Conservation (phyloP, 1,140 invertebrate species). For the Colletes gigas region DNA sequence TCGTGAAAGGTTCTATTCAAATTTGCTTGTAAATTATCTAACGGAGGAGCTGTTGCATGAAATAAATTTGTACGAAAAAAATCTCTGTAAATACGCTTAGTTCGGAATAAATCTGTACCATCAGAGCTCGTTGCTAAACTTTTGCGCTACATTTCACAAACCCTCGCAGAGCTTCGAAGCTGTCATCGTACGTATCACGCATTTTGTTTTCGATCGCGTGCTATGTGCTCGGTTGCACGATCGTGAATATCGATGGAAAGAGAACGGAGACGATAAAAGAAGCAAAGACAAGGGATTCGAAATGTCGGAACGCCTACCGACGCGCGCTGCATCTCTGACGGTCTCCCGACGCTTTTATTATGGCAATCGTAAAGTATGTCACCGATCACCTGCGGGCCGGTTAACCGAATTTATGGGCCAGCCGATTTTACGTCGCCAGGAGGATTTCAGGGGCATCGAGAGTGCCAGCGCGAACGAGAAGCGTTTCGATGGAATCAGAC, state of each 20-base stretch:
- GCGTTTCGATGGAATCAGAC: too few relatives aligned
- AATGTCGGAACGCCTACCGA: slow-evolving; percentile 6
- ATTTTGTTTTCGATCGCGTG: background rate
- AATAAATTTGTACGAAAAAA: too few relatives aligned
- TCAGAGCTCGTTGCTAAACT: background rate
- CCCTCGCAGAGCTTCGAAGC: background rate
- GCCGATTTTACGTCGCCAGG: slow-evolving; percentile 8
- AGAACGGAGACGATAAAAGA: slow-evolving; percentile 8
- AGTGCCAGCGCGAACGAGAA: background rate
- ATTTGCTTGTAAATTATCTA: too few relatives aligned
- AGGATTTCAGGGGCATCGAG: background rate
- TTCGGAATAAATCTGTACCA: background rate
- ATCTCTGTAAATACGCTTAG: background rate
- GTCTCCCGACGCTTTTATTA: slow-evolving; percentile 56
- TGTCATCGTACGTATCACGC: background rate
- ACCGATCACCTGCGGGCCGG: slow-evolving; percentile 46
- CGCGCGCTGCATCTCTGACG: slow-evolving; percentile 10
- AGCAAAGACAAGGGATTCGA: slow-evolving; percentile 4
- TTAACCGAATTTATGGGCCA: slow-evolving; percentile 52
- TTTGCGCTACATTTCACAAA: background rate
- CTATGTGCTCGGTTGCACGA: background rate
- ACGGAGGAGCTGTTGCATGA: too few relatives aligned
- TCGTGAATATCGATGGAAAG: slow-evolving; percentile 5
- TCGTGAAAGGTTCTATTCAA: too few relatives aligned
- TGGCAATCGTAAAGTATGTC: slow-evolving; percentile 57